Evolutionary conservation across 2,888 invertebrate species (phyloP).

Genomic region (Drosophila crucigera): DNA sequence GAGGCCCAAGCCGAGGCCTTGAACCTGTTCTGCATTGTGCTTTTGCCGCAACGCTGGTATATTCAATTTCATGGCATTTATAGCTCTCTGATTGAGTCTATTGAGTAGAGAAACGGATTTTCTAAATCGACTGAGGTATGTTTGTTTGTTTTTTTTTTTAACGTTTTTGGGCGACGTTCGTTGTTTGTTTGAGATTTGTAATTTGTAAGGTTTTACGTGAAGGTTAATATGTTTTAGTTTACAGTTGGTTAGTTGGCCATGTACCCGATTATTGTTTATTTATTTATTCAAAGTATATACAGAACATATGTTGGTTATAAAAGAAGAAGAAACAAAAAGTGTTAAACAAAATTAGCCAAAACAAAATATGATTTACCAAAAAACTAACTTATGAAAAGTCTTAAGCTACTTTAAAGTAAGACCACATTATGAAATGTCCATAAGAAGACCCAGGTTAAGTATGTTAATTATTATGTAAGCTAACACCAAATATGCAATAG

Average conservation of each 20-base stretch:
- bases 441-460: background rate
- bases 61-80: conserved; percentile 84
- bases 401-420: conserved; percentile 50
- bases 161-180: conserved; percentile 52
- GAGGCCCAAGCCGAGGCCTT: conserved; percentile 33
- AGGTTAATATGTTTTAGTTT: conserved; percentile 51
- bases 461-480: conserved; percentile 10
- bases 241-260: conserved; percentile 66
- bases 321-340: conserved; percentile 67
- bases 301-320: conserved; percentile 57
- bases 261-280: conserved; percentile 59
- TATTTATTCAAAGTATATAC: conserved; percentile 50
- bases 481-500: conserved; percentile 6
- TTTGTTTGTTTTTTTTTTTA: conserved; percentile 35
- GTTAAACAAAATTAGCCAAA: conserved; percentile 55
- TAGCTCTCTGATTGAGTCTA: conserved; percentile 85
- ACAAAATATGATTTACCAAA: conserved; percentile 32
- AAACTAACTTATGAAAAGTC: conserved; percentile 42
- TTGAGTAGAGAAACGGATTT: conserved; percentile 86
- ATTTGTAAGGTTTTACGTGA: conserved; percentile 38
- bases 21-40: conserved; percentile 36
- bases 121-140: conserved; percentile 82
- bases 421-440: conserved; percentile 33
- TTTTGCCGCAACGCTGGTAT: conserved; percentile 80
- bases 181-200: conserved; percentile 38